phyloP scores from a whole-genome alignment of 1,140 invertebrate species.

The Ctenoplectra terminalis region DNA sequence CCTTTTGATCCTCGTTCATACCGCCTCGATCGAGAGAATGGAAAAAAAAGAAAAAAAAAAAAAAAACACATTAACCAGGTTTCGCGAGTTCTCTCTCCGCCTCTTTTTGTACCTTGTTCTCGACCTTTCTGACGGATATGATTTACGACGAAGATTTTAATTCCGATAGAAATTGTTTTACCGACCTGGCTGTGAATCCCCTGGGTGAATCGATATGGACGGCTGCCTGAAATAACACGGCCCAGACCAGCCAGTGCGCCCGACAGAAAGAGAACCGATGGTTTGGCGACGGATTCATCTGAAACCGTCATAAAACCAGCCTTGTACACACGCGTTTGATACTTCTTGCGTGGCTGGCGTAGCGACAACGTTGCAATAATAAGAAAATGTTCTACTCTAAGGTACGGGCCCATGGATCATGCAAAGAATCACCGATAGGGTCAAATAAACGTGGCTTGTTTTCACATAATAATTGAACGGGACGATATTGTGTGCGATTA shows the following conservation, averaged over 20 bases:
- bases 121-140: background rate
- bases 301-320: constrained; percentile 33
- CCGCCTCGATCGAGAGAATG: background rate
- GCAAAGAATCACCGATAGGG: too few relatives aligned
- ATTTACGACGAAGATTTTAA: constrained; percentile 33
- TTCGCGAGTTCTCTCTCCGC: background rate
- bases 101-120: too few relatives aligned
- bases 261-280: constrained; percentile 97
- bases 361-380: constrained; percentile 12
- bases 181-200: constrained; percentile 92
- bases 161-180: constrained; percentile 56
- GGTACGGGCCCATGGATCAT: background rate
- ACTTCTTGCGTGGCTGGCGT: background rate
- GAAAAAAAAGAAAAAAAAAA: too few relatives aligned
- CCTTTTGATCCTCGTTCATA: background rate
- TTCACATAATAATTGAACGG: too few relatives aligned
- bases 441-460: too few relatives aligned
- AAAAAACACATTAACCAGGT: background rate
- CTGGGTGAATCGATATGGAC: constrained; percentile 97
- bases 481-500: too few relatives aligned
- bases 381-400: constrained; percentile 10
- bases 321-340: background rate
- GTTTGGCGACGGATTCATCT: constrained; percentile 85
- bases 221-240: constrained; percentile 98
- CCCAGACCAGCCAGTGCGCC: constrained; percentile 99